Base-by-base conservation (phyloP, 30 jellyfish, hydroid and myxozoan species). In the Cassiopea andromeda region DNA sequence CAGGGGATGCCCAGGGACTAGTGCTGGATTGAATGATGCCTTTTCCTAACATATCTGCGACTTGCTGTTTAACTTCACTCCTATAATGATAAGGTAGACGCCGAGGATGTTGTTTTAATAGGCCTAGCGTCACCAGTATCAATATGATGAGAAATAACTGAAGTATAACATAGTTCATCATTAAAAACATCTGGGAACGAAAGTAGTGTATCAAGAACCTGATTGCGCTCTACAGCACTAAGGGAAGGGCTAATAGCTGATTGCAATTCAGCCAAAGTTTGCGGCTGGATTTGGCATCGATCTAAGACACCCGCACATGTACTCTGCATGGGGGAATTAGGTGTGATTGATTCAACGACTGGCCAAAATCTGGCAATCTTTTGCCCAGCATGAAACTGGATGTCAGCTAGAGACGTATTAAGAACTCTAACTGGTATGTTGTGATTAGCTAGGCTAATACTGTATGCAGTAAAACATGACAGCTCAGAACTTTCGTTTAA, bases 1-100 rank as follows among this genome's bases (percentile, higher is more conserved):
- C 75, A 15, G 95, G 97, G 43, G 94, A 83, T 50, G 91, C 81
- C 94, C 95, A 84, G 49, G 94, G 97, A 64, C 38, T 27, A 27
- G 38, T 27, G 38, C 90, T 82, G 27, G 97, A 84, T 48, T 78
- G 85, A 16, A 90, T 84, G 19, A 90, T 58, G 13, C 83, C 94
- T 58, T 80, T 85, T 61, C 38, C 60, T 46, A 69, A 66, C 92
- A 83, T 69, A 1, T 83, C 92, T 44, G 46, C 50, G 12, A 83
- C 92, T 59, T 83, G 92, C 50, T 70, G 17, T 14, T 46, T 78
- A 66, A 81, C 83, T 78, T 81, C 90, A 46, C 57, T 80, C 47
- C 82, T 27, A 59, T 81, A 69, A 67, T 81, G 80, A 47, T 81
- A 81, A 9, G 90, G 90, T 69, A 81, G 59, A 27, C 75, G 90